phyloP scores from a whole-genome alignment of 2,797 vertebrate genomes.

The Onychomys leucogaster region DNA sequence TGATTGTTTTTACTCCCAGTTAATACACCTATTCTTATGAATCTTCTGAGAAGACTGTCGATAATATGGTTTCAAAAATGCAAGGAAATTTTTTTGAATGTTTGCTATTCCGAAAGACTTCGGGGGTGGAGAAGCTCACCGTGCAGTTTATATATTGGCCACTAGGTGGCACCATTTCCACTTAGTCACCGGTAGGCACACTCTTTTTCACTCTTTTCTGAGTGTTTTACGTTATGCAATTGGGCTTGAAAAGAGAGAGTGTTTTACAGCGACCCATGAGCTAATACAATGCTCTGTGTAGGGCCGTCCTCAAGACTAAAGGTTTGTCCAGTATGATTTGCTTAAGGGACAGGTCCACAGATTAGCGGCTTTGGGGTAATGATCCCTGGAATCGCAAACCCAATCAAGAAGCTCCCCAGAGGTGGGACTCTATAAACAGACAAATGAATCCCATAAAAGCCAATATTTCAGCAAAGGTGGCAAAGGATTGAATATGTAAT shows the following conservation, averaged over 20 bases:
- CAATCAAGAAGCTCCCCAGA: not conserved
- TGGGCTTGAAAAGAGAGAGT: not conserved
- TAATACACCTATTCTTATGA: not conserved
- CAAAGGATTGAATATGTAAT: not conserved
- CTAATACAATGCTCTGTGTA: not conserved
- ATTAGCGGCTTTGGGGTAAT: not conserved
- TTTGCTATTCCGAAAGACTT: not conserved
- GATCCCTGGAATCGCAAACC: not conserved
- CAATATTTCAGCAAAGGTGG: not conserved
- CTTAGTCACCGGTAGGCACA: conserved; percentile 23
- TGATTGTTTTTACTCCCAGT: not conserved
- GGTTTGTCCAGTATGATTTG: not conserved
- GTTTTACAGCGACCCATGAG: conserved; percentile 7
- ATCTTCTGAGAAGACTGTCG: not conserved
- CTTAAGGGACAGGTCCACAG: not conserved
- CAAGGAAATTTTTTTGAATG: not conserved
- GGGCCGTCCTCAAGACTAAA: not conserved
- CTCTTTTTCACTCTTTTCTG: not conserved
- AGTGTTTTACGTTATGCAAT: not conserved
- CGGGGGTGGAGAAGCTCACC: not conserved
- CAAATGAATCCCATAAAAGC: not conserved
- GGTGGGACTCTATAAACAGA: not conserved
- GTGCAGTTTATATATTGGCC: conserved; percentile 52
- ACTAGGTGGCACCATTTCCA: conserved; percentile 83
- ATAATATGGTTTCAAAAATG: not conserved